Conservation (phyloP, 1,140 invertebrate genomes). For the Hyphantria cunea region DNA sequence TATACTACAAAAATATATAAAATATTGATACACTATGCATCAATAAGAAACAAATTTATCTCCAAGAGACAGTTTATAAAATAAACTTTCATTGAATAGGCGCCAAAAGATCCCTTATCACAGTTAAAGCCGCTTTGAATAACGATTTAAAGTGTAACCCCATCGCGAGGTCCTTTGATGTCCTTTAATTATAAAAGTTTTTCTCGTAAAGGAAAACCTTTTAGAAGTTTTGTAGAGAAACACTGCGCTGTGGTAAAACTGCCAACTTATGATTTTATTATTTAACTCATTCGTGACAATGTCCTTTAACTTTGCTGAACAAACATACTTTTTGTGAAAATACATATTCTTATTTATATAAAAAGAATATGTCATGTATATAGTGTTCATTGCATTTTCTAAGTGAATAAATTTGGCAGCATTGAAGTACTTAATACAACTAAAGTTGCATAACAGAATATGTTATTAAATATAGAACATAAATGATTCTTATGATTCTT, state of each 20-base stretch:
- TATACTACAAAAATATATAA: no score
- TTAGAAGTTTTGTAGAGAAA: slow-evolving; percentile 52
- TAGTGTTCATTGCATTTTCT: no score
- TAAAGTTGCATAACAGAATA: no score
- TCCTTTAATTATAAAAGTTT: slow-evolving; percentile 79
- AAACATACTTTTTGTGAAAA: not conserved
- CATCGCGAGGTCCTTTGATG: slow-evolving; percentile 74
- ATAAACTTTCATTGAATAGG: slow-evolving; percentile 68
- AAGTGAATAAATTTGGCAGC: no score
- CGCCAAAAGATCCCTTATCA: slow-evolving; percentile 74
- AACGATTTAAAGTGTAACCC: slow-evolving; percentile 76
- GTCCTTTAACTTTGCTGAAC: not conserved
- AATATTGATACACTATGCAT: no score
- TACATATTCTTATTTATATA: no score
- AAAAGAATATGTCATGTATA: no score
- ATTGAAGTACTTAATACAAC: no score
- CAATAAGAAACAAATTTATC: no score
- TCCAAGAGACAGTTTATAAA: slow-evolving; percentile 72
- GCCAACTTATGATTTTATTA: slow-evolving; percentile 19
- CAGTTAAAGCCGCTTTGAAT: slow-evolving; percentile 69
- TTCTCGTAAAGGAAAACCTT: slow-evolving; percentile 68
- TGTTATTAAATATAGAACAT: no score
- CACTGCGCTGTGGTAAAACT: slow-evolving; percentile 30
- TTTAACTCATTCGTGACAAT: slow-evolving; percentile 1
- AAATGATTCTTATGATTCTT: no score